Base-by-base conservation (phyloP, 2,797 vertebrate species). In the Thaleichthys pacificus region DNA sequence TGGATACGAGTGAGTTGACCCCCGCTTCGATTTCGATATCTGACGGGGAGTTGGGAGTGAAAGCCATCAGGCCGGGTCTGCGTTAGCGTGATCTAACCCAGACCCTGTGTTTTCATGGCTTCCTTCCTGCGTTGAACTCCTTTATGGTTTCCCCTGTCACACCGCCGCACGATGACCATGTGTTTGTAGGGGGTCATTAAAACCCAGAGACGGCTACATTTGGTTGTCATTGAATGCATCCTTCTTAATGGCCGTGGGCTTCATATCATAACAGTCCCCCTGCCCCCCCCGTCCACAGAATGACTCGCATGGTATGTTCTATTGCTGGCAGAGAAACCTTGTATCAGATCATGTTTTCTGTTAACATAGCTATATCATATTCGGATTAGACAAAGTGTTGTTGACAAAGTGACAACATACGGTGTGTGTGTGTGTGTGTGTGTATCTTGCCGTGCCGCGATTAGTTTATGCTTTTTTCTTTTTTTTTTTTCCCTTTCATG, bases 401-500 rank as follows among this genome's bases (percentile, higher is more conserved):
- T n/a, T 54, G 51, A 54, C 51, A 54, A 54, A 54, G 51, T 54
- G 51, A 54, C 51, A 54, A 54, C 51, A 54, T 54, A 54, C 14
- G 51, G 3, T 54, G 51, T 12, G 9, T 63, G 61, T 38, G 61
- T 63, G 30, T 49, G 42, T 51, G 21, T 49, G 38, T 66, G 38
- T 24, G 21, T 66, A 8, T 14, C 4, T 22, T 11, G 19, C 9
- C 5, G 35, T 66, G 66, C 26, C 58, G n/a, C 91, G 89, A 92
- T 89, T 89, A 88, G 88, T 79, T 88, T 88, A 81, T 73, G 70
- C 83, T 84, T 88, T 84, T 24, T 8, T 8, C 6, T 8, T 7
- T 82, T 84, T 88, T 84, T 24, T 8, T 8, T 4, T 8, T 7
- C 9, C 38, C 84, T 89, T 92, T 88, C 89, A 90, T 91, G 89